Evolutionary conservation across 2,797 vertebrate species (phyloP).

Genomic region (Cephalopachus bancanus): DNA sequence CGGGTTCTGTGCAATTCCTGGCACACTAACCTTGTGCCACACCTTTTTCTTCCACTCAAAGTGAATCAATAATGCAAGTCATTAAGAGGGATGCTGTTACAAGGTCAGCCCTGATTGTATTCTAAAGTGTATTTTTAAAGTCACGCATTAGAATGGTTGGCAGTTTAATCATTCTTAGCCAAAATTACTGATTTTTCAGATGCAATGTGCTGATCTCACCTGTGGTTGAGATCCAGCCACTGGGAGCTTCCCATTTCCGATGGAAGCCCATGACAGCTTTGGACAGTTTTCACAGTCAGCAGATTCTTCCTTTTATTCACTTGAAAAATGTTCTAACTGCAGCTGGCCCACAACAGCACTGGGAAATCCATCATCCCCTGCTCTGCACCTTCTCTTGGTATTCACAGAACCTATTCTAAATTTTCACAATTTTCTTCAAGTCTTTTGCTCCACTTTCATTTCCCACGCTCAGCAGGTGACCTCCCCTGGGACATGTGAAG

Average conservation of each 20-base stretch:
- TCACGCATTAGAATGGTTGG: not conserved
- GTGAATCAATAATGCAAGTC: constrained; percentile 52
- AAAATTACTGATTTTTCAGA: not conserved
- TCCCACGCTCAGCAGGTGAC: not conserved
- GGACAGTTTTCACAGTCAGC: constrained; percentile 53
- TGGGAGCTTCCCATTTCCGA: not conserved
- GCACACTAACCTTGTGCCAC: not conserved
- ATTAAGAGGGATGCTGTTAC: not conserved
- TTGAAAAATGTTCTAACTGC: constrained; percentile 1
- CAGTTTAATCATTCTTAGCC: not conserved
- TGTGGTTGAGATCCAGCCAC: not conserved
- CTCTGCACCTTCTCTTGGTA: not conserved
- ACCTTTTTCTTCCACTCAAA: not conserved
- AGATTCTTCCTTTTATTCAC: constrained; percentile 68
- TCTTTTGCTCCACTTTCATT: not conserved
- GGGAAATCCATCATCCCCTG: not conserved
- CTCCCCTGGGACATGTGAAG: not conserved
- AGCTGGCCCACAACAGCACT: not conserved
- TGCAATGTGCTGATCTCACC: constrained; percentile 44
- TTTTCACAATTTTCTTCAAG: not conserved
- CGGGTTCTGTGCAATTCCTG: not conserved
- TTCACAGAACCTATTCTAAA: not conserved
- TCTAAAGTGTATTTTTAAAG: constrained; percentile 17
- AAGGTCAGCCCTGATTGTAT: not conserved
- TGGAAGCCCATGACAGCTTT: not conserved